A percentile compares a stretch with the other conserved stretches of the same genome.
These are phyloP conservation scores for Coregonus suidteri DNA, from an alignment of 2,797 vertebrate genomes.

Conservation along the genomic window DNA sequence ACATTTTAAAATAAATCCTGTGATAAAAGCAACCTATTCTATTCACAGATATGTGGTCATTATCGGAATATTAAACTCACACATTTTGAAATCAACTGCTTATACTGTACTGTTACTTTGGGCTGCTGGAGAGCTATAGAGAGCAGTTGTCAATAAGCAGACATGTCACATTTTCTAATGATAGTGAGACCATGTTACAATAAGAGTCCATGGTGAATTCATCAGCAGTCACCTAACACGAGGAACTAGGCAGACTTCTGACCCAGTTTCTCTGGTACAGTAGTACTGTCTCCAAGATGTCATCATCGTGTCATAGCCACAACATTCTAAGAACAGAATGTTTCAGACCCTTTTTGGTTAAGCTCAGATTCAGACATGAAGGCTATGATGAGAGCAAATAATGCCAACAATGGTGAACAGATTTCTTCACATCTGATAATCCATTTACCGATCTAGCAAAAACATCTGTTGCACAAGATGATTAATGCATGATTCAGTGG, in stretches of 20 bases:
- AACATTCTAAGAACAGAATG: background rate
- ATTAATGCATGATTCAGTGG: slow-evolving; percentile 38
- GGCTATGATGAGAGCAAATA: background rate
- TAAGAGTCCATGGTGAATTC: background rate
- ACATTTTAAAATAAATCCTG: background rate
- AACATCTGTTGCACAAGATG: slow-evolving; percentile 39
- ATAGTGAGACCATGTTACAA: background rate
- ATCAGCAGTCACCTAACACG: background rate
- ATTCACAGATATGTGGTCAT: background rate
- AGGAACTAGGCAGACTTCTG: background rate
- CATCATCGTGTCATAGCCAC: background rate
- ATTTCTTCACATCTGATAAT: slow-evolving; percentile 2
- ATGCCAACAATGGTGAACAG: background rate
- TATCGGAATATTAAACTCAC: background rate
- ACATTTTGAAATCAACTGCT: background rate
- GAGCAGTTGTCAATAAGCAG: slow-evolving; percentile 7
- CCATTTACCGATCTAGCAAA: slow-evolving; percentile 22
- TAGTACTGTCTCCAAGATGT: background rate
- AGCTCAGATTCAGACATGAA: background rate
- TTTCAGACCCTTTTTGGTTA: background rate
- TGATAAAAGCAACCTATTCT: background rate
- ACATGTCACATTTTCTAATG: background rate
- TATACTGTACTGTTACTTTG: background rate
- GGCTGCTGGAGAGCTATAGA: background rate
- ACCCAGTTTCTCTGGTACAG: background rate